Evolutionary conservation across 2,797 vertebrate genomes (phyloP).

Genomic region (Acipenser ruthenus): DNA sequence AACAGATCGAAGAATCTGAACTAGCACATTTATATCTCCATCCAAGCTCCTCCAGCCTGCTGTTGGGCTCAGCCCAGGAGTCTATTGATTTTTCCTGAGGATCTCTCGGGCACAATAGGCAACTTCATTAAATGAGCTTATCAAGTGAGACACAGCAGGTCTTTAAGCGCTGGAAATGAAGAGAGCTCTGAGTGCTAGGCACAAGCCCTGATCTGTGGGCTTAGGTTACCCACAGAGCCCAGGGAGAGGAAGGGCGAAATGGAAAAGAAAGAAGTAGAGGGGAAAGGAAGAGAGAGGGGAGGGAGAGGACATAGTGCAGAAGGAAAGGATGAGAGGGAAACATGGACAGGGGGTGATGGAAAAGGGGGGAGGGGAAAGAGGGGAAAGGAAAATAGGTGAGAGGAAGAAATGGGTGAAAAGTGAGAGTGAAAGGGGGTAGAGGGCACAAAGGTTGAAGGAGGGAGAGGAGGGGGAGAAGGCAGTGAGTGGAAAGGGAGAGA

Average conservation of each 20-base stretch:
- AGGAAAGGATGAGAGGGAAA: not conserved
- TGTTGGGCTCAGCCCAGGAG: not conserved
- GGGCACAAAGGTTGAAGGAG: not conserved
- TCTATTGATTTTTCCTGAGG: conserved; percentile 1
- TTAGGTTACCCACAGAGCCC: not conserved
- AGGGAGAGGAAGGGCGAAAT: not conserved
- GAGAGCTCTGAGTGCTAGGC: conserved; percentile 10
- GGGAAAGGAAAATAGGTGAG: not conserved
- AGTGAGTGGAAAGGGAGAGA: too few species aligned
- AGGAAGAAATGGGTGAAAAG: conserved; percentile 1
- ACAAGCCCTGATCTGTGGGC: not conserved
- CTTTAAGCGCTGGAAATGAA: conserved; percentile 17
- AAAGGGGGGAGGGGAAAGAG: not conserved
- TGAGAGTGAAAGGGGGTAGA: not conserved
- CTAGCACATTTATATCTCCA: not conserved
- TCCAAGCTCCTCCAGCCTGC: conserved; percentile 5
- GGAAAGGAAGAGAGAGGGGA: not conserved
- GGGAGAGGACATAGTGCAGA: not conserved
- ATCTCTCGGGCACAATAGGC: conserved; percentile 5
- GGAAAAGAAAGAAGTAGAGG: not conserved
- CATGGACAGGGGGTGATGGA: not conserved
- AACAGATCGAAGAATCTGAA: too few species aligned
- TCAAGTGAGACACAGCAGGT: conserved; percentile 31
- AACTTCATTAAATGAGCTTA: conserved; percentile 37
- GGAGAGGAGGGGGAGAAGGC: not conserved